Percentiles rank a stretch among this genome's conserved stretches.
These are phyloP conservation scores for Echinops telfairi DNA, from an alignment of 2,113 vertebrate species.

Conservation along the genomic window DNA sequence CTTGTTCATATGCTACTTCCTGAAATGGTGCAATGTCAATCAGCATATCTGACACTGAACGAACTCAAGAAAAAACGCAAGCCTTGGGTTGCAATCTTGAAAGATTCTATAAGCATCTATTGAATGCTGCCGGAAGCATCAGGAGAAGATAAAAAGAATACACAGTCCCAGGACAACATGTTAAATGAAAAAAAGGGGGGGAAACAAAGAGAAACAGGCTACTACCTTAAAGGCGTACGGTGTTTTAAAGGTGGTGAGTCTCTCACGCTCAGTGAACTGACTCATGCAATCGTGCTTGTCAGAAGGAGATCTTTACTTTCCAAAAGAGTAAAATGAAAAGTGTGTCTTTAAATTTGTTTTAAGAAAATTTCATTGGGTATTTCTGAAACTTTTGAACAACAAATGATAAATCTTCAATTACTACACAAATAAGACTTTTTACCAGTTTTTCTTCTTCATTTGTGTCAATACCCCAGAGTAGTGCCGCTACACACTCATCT, in stretches of 20 bases:
- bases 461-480: neutral
- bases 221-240: neutral
- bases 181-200: neutral
- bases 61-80: too few species aligned
- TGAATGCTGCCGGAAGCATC: too few species aligned
- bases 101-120: too few species aligned
- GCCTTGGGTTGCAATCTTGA: too few species aligned
- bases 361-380: neutral
- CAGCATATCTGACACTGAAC: too few species aligned
- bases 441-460: neutral
- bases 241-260: neutral
- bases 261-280: neutral
- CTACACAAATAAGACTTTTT: slow-evolving; percentile 1
- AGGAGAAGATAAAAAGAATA: too few species aligned
- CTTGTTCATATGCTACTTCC: too few species aligned
- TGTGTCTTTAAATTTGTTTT: neutral
- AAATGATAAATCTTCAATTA: neutral
- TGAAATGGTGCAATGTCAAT: too few species aligned
- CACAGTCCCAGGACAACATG: neutral
- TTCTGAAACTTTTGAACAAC: slow-evolving; percentile 18
- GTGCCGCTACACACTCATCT: neutral
- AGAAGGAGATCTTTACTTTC: slow-evolving; percentile 25
- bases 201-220: neutral
- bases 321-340: neutral
- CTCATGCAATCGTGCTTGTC: neutral